These are phyloP conservation scores for Syngnathus rostellatus DNA, from an alignment of 2,797 vertebrate species.

Conservation along the genomic window DNA sequence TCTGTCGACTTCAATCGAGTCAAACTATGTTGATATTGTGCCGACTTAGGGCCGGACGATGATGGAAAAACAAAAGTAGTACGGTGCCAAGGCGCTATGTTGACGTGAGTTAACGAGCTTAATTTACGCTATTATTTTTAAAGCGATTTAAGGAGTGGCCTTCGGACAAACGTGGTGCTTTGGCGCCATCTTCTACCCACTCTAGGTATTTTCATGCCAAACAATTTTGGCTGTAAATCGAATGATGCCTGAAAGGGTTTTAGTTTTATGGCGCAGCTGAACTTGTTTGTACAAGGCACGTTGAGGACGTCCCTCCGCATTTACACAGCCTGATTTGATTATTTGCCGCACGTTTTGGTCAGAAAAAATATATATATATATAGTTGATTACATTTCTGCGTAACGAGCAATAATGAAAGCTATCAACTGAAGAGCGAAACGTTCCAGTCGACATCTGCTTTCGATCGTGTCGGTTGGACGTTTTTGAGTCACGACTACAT, in stretches of 20 bases:
- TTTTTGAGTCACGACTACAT: conserved; percentile 11
- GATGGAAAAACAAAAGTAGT: not conserved
- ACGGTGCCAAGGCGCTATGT: too few species aligned
- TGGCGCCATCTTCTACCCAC: too few species aligned
- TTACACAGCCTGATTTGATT: not conserved
- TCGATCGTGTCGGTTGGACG: conserved; percentile 5
- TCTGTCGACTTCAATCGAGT: not conserved
- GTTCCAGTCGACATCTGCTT: not conserved
- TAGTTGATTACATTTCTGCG: not conserved
- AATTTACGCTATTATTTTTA: too few species aligned
- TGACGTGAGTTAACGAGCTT: too few species aligned
- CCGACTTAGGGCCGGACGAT: not conserved
- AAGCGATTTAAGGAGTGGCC: not conserved
- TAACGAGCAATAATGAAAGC: not conserved
- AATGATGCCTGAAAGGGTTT: not conserved
- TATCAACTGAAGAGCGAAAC: not conserved
- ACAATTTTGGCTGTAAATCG: not conserved
- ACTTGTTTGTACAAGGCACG: not conserved
- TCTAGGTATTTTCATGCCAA: not conserved
- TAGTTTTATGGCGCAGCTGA: not conserved
- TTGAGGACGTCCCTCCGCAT: not conserved
- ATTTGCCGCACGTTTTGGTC: not conserved
- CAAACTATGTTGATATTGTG: not conserved
- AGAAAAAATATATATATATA: not conserved
- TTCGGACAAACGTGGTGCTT: not conserved